phyloP scores from a whole-genome alignment of 1,140 invertebrate species.

The Hyles vespertilio region DNA sequence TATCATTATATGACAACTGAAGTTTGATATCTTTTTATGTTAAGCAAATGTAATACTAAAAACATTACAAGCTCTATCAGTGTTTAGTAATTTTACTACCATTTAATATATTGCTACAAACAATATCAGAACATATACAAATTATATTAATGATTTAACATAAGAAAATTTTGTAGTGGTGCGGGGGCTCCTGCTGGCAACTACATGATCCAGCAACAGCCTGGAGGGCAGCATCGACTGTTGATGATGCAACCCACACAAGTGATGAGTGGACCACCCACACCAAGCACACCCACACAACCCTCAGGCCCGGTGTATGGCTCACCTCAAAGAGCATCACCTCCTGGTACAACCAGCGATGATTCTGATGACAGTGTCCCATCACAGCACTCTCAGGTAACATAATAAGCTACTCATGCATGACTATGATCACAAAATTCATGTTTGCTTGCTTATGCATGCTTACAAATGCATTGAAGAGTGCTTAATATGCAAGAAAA shows the following conservation, averaged over 20 bases:
- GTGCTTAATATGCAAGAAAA: too few species aligned
- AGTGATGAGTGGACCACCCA: constrained; percentile 74
- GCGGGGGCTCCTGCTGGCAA: constrained; percentile 67
- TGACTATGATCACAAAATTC: background rate
- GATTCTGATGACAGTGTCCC: constrained; percentile 92
- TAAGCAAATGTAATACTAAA: too few species aligned
- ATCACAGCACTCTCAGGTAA: constrained; percentile 72
- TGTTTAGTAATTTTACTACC: too few species aligned
- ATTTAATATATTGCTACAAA: too few species aligned
- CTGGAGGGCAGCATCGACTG: constrained; percentile 78
- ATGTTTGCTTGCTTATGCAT: too few species aligned
- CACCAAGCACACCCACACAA: constrained; percentile 76
- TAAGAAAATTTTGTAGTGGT: constrained; percentile 32
- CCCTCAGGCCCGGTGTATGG: constrained; percentile 73
- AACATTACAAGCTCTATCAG: too few species aligned
- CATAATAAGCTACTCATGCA: background rate
- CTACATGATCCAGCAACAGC: constrained; percentile 78
- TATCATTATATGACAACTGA: too few species aligned
- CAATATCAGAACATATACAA: too few species aligned
- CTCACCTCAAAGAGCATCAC: constrained; percentile 75
- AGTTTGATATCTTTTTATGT: too few species aligned
- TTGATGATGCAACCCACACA: constrained; percentile 80
- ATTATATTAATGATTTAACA: too few species aligned
- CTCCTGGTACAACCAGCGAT: constrained; percentile 85
- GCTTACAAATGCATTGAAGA: too few species aligned